Base-by-base conservation (phyloP, 2,797 vertebrate genomes). In the Meriones psammophilus region DNA sequence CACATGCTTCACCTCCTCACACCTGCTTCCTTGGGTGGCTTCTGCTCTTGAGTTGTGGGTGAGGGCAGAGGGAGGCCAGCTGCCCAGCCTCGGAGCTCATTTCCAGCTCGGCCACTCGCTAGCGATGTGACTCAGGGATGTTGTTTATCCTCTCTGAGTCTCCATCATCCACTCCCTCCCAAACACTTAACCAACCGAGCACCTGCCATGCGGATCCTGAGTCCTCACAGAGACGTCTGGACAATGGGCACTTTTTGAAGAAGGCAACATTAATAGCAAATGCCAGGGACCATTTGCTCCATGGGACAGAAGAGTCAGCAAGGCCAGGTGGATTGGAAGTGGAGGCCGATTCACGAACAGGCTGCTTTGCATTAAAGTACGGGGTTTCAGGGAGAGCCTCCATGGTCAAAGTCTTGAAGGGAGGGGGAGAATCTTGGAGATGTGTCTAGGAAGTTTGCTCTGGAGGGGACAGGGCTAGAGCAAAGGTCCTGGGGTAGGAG, bases 31-130 rank as follows among this genome's bases (percentile, higher is more conserved):
- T 56, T 9, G 3, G 33, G 56, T 3, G 9, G 3, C 60, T 54
- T 54, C 24, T 13, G 3, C 26, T 50, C 80, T 28, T 30, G 39
- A 3, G 39, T 62, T 76, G 62, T 9, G 33, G 22, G n/a, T 3
- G 2, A 50, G n/a, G 39, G 79, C 8, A 17, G 60, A 66, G 42
- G 79, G 66, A 68, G 50, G 84, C 39, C n/a, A 1, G 9, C 0
- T 4, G 78, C 42, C 18, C 2, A 13, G 3, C 6, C 0, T 4
- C 1, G 15, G 50, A 22, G 8, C 1, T 42, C 2, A 5, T 22
- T 3, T 74, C 74, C 62, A 13, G 15, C 33, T 1, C 0, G 0
- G 69, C 74, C 88, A 3, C 26, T 85, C 5, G 77, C 56, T 20
- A 24, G 62, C 66, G 7, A 30, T 46, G 50, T 46, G 7, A 39